phyloP scores from a whole-genome alignment of 1,140 invertebrate species.

The Phthorimaea operculella region DNA sequence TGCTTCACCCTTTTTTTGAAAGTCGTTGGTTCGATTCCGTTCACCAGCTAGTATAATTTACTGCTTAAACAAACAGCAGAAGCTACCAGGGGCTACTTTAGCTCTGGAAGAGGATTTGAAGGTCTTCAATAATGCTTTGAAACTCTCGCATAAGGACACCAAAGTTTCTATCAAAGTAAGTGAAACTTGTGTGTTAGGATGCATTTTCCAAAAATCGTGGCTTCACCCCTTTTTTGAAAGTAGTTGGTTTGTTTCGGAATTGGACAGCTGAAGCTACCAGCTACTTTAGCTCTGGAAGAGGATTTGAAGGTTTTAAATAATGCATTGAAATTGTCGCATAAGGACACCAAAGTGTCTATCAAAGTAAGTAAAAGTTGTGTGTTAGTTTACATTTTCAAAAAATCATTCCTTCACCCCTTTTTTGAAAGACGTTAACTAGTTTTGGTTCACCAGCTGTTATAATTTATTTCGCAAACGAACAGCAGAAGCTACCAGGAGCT shows the following conservation, averaged over 20 bases:
- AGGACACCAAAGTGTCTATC: constrained; percentile 98
- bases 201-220: too few relatives aligned
- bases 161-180: constrained; percentile 96
- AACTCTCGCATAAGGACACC: constrained; percentile 97
- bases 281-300: constrained; percentile 94
- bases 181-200: too few relatives aligned
- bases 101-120: constrained; percentile 96
- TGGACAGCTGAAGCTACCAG: constrained; percentile 95
- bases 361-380: constrained; percentile 84
- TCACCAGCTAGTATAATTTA: too few relatives aligned
- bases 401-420: too few relatives aligned
- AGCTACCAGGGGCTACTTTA: constrained; percentile 93
- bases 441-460: too few relatives aligned
- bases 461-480: too few relatives aligned
- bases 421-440: too few relatives aligned
- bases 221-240: too few relatives aligned
- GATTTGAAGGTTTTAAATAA: constrained; percentile 97
- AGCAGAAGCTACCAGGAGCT: constrained; percentile 96
- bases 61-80: constrained; percentile 96
- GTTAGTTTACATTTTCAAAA: too few relatives aligned
- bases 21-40: too few relatives aligned
- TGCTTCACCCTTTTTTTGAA: too few relatives aligned
- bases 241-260: too few relatives aligned
- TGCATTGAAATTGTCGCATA: constrained; percentile 94
- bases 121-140: constrained; percentile 95